Evolutionary conservation across 2,113 vertebrate species (phyloP).

Genomic region (Pseudonaja textilis): DNA sequence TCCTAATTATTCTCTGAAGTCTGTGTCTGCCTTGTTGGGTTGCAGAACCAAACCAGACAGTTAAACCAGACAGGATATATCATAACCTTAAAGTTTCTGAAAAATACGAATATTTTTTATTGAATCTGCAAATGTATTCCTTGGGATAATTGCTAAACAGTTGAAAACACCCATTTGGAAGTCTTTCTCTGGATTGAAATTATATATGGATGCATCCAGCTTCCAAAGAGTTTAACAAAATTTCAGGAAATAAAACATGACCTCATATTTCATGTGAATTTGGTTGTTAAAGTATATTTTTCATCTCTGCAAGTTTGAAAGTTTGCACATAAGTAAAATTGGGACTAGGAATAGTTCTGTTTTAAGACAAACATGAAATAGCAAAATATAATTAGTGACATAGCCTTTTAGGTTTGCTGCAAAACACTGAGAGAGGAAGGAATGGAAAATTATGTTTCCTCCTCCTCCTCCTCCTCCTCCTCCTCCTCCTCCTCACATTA

Average conservation of each 20-base stretch:
- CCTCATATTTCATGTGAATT: neutral
- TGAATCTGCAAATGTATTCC: neutral
- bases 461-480: neutral
- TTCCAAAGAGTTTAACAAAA: neutral
- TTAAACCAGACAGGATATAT: neutral
- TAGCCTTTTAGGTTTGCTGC: neutral
- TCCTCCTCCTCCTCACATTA: neutral
- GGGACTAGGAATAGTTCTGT: neutral
- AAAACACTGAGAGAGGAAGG: neutral
- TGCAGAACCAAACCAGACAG: too few species aligned
- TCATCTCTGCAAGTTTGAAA: neutral
- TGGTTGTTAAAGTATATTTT: neutral
- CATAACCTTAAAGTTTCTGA: neutral
- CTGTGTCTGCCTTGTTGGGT: too few species aligned
- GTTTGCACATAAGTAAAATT: neutral
- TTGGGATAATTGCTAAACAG: neutral
- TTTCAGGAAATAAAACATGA: neutral
- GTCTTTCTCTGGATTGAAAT: neutral
- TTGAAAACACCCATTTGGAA: neutral
- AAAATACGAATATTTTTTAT: neutral
- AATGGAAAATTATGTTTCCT: neutral
- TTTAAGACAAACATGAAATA: neutral
- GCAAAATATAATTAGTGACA: constrained; percentile 1
- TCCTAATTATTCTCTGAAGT: too few species aligned
- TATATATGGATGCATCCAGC: neutral